Percentiles rank a stretch among this genome's conserved stretches.
phyloP scores from a whole-genome alignment of 2,888 invertebrate genomes.

The Agonopterix arenella region DNA sequence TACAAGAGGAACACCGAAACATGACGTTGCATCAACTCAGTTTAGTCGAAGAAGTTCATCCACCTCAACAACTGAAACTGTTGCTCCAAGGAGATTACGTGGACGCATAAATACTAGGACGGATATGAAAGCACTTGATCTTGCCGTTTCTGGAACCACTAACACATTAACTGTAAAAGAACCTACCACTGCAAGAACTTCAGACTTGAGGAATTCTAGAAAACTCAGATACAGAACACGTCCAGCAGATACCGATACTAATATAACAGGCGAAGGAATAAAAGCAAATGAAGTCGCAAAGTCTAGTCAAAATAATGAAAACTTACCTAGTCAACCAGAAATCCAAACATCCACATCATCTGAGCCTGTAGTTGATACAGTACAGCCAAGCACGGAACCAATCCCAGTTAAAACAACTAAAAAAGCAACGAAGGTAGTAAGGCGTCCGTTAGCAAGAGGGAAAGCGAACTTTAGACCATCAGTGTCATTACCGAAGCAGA shows the following conservation, averaged over 20 bases:
- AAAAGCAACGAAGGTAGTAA: conserved; percentile 46
- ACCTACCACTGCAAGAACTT: conserved; percentile 44
- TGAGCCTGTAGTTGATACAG: conserved; percentile 26
- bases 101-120: conserved; percentile 43
- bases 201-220: conserved; percentile 44
- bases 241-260: conserved; percentile 53
- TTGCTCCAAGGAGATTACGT: conserved; percentile 30
- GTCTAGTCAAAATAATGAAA: conserved; percentile 58
- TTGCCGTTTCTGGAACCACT: conserved; percentile 54
- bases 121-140: conserved; percentile 41
- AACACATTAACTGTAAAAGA: conserved; percentile 51
- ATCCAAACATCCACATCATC: conserved; percentile 25
- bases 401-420: conserved; percentile 31
- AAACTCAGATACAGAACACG: conserved; percentile 56
- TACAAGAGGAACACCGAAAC: conserved; percentile 35
- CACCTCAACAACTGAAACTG: conserved; percentile 34
- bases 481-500: conserved; percentile 10
- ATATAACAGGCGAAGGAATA: conserved; percentile 57
- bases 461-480: conserved; percentile 36
- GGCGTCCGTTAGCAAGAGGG: conserved; percentile 42
- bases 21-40: conserved; percentile 35
- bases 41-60: conserved; percentile 46
- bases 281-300: conserved; percentile 42
- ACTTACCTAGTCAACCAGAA: conserved; percentile 54
- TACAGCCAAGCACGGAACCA: conserved; percentile 39